Evolutionary conservation across 2,113 vertebrate species (phyloP).

Genomic region (Neotoma lepida): DNA sequence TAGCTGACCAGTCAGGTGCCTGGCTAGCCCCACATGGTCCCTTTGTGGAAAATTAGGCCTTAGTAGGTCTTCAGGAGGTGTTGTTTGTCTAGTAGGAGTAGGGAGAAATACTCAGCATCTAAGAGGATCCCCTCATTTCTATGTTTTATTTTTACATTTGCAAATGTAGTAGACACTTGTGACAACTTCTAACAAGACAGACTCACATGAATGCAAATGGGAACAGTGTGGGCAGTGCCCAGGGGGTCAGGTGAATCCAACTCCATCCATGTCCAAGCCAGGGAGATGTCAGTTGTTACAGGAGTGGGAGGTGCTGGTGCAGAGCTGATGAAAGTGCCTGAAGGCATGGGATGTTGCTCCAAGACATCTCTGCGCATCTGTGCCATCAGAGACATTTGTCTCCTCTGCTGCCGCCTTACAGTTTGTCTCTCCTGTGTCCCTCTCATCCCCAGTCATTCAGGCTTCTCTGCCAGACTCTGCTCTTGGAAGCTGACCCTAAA

Average conservation of each 20-base stretch:
- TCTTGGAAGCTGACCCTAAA: not conserved
- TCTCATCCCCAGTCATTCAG: not conserved
- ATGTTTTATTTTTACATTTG: not conserved
- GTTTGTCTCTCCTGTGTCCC: not conserved
- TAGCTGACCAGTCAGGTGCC: not conserved
- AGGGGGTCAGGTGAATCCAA: not conserved
- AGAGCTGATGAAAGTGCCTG: not conserved
- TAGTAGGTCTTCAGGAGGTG: not conserved
- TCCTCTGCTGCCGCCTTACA: no score
- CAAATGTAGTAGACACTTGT: not conserved
- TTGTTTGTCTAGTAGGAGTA: not conserved
- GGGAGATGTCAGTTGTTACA: not conserved
- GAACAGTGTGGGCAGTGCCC: no score
- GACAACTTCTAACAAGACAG: not conserved
- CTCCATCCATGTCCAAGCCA: not conserved
- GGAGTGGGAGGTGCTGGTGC: no score
- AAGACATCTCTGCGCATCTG: not conserved
- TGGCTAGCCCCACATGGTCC: not conserved
- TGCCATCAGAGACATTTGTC: accelerated
- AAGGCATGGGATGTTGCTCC: not conserved
- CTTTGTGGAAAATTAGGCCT: not conserved
- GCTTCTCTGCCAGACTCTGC: not conserved
- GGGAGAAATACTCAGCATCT: not conserved
- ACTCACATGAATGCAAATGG: not conserved
- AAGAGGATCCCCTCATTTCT: not conserved